A percentile compares a stretch with the other conserved stretches of the same genome.
Conservation (phyloP, 2,888 invertebrate species). For the Chaetogeoica ovagalla region DNA sequence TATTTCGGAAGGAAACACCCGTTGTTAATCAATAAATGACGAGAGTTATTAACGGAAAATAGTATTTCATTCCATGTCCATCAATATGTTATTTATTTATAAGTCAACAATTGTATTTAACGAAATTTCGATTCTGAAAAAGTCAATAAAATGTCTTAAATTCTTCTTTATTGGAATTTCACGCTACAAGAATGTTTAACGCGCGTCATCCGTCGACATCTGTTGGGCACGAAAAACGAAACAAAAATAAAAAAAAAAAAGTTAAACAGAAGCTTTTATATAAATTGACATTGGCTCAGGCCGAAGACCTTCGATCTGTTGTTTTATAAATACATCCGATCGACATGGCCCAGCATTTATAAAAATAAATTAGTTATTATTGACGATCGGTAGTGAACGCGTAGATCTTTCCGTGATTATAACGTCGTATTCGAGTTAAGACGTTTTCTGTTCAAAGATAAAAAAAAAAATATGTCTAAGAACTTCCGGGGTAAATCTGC, state of each 20-base stretch:
- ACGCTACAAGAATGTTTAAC: constrained; percentile 22
- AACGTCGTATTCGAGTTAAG: constrained; percentile 14
- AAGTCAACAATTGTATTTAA: too few relatives aligned
- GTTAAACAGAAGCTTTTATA: constrained; percentile 22
- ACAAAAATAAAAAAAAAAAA: constrained; percentile 11
- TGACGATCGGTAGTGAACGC: constrained; percentile 38
- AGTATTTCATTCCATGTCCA: too few relatives aligned
- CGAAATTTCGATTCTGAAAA: neutral
- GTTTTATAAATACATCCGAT: constrained; percentile 47
- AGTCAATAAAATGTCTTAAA: neutral
- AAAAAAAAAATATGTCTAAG: constrained; percentile 27
- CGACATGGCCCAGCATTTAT: constrained; percentile 33
- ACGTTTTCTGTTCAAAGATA: neutral
- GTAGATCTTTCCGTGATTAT: neutral
- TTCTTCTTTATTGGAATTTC: constrained; percentile 19
- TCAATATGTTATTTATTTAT: too few relatives aligned
- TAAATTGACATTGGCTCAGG: constrained; percentile 47
- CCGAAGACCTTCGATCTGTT: constrained; percentile 47
- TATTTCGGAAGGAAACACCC: too few relatives aligned
- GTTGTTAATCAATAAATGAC: too few relatives aligned
- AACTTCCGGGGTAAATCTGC: constrained; percentile 74
- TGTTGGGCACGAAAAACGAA: constrained; percentile 5
- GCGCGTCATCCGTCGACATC: constrained; percentile 13
- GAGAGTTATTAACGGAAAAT: too few relatives aligned
- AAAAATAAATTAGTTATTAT: constrained; percentile 45